Base-by-base conservation (phyloP, 2,888 invertebrate species). In the Leptogaster cylindrica region DNA sequence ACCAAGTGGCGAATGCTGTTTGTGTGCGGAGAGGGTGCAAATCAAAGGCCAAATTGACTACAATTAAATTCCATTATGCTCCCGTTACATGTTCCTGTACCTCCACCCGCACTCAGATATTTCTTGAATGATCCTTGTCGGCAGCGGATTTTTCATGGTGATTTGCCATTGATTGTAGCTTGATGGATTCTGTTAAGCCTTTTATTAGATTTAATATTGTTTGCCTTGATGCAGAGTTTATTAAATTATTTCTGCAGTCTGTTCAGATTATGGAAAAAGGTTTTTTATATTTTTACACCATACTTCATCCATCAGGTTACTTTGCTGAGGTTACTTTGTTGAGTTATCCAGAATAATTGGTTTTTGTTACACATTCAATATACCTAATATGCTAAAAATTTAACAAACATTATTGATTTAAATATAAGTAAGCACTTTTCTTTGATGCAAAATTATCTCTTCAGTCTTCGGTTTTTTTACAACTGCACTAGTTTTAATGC, bases 181-280 rank as follows among this genome's bases (percentile, higher is more conserved):
- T 58, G 58, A 58, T 58, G 58, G 58, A 58, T 58, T 58, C 58
- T 58, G 58, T 58, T 58, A 58, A 58, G 58, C 58, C 58, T 58
- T 58, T 39, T 58, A 58, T 58, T 58, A 58, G 41, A 41, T 23
- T 39, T 16, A 58, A 58, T 58, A 39, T 58, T 7, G 39, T 36
- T 18, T 25, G 25, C 58, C 58, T 58, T 58, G 31, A 58, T 16
- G 14, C 25, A 25, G 5, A 25, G 39, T n/a, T 58, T 58, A 58
- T 58, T 58, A 36, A 39, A 58, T 58, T 58, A 58, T 39, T 58
- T 28, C 10, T 28, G 20, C 33, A 31, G 28, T 28, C 31, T 52
- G 31, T 31, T 14, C 52, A 52, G 33, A 28, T 14, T 10, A n/a
- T n/a, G 10, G 20, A n/a, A 52, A 31, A 31, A n/a, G n/a, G n/a